A percentile compares a stretch with the other conserved stretches of the same genome.
Conservation (phyloP, 2,113 vertebrate genomes). For the Trogon melanurus region DNA sequence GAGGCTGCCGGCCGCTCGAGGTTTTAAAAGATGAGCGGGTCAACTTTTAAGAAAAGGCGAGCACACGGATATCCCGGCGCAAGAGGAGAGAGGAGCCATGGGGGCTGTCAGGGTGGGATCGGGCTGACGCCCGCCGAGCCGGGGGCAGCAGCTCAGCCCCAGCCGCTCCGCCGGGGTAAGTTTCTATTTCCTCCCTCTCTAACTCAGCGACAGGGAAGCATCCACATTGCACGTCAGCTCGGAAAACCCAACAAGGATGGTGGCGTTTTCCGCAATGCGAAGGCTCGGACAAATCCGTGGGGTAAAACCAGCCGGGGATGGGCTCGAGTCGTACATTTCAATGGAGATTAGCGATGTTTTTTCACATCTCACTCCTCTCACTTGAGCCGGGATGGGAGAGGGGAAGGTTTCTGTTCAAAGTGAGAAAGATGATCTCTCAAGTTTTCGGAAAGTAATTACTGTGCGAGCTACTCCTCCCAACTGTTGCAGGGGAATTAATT, state of each 20-base stretch:
- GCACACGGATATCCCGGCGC: background rate
- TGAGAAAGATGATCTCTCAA: background rate
- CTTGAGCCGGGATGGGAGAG: background rate
- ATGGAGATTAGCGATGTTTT: background rate
- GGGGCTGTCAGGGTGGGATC: constrained; percentile 53
- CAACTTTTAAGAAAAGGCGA: background rate
- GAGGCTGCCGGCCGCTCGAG: constrained; percentile 15
- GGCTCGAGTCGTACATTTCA: background rate
- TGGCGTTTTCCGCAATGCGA: background rate
- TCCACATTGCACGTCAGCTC: background rate
- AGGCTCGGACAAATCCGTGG: background rate
- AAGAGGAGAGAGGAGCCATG: constrained; percentile 2
- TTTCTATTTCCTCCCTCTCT: background rate
- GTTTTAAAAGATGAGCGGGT: constrained; percentile 39
- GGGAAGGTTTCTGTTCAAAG: background rate
- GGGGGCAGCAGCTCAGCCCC: constrained; percentile 39
- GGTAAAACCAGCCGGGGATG: background rate
- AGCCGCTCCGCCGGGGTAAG: constrained; percentile 59
- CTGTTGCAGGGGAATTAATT: background rate
- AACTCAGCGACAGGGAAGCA: background rate
- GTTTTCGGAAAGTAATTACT: background rate
- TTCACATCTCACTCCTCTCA: background rate
- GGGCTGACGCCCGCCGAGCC: constrained; percentile 1
- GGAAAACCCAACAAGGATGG: background rate
- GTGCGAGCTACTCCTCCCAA: background rate